phyloP scores from a whole-genome alignment of 2,888 invertebrate genomes.

The Seladonia tumulorum region DNA sequence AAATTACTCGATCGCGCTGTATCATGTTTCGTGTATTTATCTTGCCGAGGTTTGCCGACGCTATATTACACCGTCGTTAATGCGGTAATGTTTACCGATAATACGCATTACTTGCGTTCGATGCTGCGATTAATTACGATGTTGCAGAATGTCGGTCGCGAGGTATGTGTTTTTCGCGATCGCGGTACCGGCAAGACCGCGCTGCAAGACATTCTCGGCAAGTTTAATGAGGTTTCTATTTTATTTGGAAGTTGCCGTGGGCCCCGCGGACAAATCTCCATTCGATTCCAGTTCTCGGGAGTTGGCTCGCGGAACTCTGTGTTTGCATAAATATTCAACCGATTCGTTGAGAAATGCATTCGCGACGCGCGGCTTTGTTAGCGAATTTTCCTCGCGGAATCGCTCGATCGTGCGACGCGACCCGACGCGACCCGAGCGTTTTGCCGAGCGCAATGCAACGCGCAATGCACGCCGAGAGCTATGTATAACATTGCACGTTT shows the following conservation, averaged over 20 bases:
- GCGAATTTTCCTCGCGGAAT: background rate
- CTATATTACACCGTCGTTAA: background rate
- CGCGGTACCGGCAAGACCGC: background rate
- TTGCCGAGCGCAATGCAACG: background rate
- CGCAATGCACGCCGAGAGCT: background rate
- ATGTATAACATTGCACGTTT: constrained; percentile 3
- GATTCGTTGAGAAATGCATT: background rate
- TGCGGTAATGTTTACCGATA: background rate
- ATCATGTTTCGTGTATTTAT: background rate
- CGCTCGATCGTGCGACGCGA: background rate
- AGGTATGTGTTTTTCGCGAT: background rate
- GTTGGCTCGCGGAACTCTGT: background rate
- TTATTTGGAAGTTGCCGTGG: background rate
- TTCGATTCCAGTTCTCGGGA: background rate
- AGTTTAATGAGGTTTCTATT: constrained; percentile 11
- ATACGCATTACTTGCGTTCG: background rate
- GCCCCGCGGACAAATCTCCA: background rate
- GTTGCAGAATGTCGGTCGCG: background rate
- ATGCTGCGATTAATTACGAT: background rate
- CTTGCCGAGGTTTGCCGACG: background rate
- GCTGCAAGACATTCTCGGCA: background rate
- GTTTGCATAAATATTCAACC: constrained; percentile 3
- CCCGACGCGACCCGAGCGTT: background rate
- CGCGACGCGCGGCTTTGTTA: background rate
- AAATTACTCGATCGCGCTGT: background rate